Conservation (phyloP, 2,888 invertebrate species). For the Clistopyga incitator region DNA sequence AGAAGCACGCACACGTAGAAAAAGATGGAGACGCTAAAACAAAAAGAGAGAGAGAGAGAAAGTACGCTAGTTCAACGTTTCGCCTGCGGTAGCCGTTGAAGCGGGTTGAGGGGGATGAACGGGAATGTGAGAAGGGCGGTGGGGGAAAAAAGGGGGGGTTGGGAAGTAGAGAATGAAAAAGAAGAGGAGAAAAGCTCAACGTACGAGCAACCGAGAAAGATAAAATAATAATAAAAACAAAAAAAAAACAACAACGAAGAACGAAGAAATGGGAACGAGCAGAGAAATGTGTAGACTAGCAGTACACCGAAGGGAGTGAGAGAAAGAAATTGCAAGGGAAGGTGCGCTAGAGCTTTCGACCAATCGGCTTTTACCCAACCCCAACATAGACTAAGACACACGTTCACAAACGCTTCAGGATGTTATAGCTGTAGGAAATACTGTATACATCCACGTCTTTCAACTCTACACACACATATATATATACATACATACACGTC, state of each 20-base stretch:
- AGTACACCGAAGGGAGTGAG: conserved; percentile 51
- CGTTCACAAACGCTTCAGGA: conserved; percentile 28
- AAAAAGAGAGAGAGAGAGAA: conserved; percentile 31
- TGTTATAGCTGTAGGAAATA: conserved; percentile 18
- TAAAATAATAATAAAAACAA: conserved; percentile 58
- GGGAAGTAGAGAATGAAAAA: conserved; percentile 48
- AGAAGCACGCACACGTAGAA: conserved; percentile 34
- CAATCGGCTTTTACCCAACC: conserved; percentile 64
- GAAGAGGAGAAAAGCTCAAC: conserved; percentile 49
- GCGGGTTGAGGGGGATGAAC: conserved; percentile 55
- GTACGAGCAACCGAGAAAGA: conserved; percentile 54
- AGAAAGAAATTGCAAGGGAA: conserved; percentile 38
- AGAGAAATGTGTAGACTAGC: conserved; percentile 53
- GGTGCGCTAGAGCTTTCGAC: conserved; percentile 53
- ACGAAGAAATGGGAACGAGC: conserved; percentile 29
- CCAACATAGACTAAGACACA: conserved; percentile 28
- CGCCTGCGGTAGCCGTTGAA: conserved; percentile 37
- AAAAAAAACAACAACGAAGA: background rate
- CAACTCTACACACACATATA: too few species aligned
- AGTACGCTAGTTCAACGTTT: conserved; percentile 2
- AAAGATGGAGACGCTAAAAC: conserved; percentile 26
- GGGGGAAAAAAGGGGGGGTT: background rate
- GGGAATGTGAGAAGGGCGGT: conserved; percentile 18
- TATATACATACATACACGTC: conserved; percentile 5
- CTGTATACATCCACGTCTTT: conserved; percentile 9